Conservation (phyloP, 2,888 invertebrate species). For the Augiades crinisus region DNA sequence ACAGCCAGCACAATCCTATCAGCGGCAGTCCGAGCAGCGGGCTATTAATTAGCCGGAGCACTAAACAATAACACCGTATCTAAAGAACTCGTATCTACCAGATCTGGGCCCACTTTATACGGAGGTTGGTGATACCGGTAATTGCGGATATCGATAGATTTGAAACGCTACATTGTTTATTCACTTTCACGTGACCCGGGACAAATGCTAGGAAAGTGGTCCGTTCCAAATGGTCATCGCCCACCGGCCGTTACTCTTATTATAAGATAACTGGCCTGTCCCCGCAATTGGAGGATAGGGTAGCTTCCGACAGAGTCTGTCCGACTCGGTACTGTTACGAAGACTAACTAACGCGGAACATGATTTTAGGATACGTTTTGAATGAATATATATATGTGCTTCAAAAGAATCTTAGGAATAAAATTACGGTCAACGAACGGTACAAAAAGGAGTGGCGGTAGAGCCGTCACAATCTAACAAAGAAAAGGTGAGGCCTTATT, state of each 20-base stretch:
- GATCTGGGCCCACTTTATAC: constrained; percentile 12
- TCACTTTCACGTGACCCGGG: constrained; percentile 40
- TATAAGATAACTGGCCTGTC: constrained; percentile 39
- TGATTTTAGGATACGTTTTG: no score
- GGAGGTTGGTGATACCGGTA: constrained; percentile 19
- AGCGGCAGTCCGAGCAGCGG: constrained; percentile 2
- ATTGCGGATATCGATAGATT: constrained; percentile 24
- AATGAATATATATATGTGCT: no score
- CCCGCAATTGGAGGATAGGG: constrained; percentile 34
- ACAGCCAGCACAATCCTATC: constrained; percentile 5
- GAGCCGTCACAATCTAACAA: no score
- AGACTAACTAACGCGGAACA: no score
- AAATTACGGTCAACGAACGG: no score
- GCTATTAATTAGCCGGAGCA: constrained; percentile 5
- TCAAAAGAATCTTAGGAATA: no score
- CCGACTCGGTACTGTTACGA: no score
- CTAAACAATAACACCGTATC: constrained; percentile 6
- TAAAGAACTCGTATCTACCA: background rate
- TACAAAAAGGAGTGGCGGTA: no score
- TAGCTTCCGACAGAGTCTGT: constrained; percentile 21
- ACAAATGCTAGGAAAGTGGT: constrained; percentile 40
- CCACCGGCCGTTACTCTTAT: constrained; percentile 39
- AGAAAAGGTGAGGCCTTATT: no score
- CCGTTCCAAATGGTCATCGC: constrained; percentile 39
- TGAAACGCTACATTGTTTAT: constrained; percentile 21